These are phyloP conservation scores for Myodes glareolus DNA, from an alignment of 2,113 vertebrate genomes.

Conservation along the genomic window DNA sequence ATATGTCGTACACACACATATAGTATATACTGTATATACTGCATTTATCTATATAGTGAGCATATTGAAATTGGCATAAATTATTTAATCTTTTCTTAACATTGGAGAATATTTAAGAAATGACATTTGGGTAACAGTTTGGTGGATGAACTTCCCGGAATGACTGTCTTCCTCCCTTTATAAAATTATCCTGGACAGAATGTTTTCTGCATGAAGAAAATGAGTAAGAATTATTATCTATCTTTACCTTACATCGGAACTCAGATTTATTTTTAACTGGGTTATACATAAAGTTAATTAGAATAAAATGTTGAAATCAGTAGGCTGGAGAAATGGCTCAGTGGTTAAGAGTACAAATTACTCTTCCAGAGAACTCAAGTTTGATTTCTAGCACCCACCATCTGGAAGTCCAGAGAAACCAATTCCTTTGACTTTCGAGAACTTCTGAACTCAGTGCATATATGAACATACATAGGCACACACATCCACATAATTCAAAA, in stretches of 20 bases:
- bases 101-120: background rate
- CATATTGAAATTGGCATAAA: background rate
- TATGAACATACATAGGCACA: background rate
- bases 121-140: background rate
- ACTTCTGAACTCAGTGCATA: too few species aligned
- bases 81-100: background rate
- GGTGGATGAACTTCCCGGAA: background rate
- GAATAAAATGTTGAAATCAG: background rate
- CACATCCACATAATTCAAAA: background rate
- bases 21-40: too few species aligned
- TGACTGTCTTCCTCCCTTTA: background rate
- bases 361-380: background rate
- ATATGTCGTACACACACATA: too few species aligned
- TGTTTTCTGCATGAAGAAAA: background rate
- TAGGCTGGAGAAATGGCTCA: background rate
- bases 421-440: background rate
- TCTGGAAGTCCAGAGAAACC: background rate
- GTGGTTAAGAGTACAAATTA: too few species aligned
- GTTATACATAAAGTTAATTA: background rate
- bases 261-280: constrained; percentile 11
- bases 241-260: background rate
- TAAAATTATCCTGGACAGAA: background rate
- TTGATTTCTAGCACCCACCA: background rate
- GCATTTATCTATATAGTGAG: background rate
- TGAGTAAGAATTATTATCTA: background rate